phyloP scores from a whole-genome alignment of 2,797 vertebrate genomes.

The Rhinophrynus dorsalis region DNA sequence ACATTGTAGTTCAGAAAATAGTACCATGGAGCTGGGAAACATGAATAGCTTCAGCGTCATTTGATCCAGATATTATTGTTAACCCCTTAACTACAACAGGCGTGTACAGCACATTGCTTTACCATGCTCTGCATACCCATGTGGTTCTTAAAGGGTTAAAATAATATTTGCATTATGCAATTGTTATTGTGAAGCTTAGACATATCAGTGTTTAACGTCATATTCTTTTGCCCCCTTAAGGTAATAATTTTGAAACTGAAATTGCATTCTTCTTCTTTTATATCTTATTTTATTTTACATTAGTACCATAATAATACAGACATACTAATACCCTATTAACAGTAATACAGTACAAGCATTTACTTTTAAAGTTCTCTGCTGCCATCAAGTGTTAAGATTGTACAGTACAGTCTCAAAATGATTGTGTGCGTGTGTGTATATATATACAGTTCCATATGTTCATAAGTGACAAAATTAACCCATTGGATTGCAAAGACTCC shows the following conservation, averaged over 20 bases:
- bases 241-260: background rate
- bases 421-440: no score
- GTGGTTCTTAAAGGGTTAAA: background rate
- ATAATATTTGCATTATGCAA: no score
- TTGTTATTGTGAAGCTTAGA: background rate
- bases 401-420: background rate
- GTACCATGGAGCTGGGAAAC: no score
- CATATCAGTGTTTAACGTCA: background rate
- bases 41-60: no score
- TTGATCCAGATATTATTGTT: no score
- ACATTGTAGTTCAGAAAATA: no score
- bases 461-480: no score
- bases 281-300: background rate
- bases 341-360: background rate
- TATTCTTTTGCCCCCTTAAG: background rate
- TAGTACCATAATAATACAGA: background rate
- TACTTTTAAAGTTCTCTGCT: constrained; percentile 19
- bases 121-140: no score
- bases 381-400: constrained; percentile 23
- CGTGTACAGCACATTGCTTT: no score
- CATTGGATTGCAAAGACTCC: no score
- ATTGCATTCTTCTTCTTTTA: background rate
- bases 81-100: no score
- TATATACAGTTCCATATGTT: no score
- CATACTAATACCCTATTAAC: background rate